These are phyloP conservation scores for Calliscelio sp. DNA, from an alignment of 2,888 invertebrate species.

Conservation along the genomic window DNA sequence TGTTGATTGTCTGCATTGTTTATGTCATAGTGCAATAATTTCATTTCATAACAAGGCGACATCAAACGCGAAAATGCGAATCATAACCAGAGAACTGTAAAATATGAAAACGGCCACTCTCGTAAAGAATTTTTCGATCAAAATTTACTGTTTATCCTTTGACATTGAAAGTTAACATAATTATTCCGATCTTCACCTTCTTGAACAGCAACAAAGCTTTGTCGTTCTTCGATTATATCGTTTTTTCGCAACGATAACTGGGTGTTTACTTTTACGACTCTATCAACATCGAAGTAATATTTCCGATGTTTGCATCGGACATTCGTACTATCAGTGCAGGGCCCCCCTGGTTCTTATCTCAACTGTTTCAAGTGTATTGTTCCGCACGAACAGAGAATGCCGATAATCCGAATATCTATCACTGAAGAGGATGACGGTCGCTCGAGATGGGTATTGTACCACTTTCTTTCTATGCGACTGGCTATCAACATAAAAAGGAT, in stretches of 20 bases:
- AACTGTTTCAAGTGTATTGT: slow-evolving; percentile 54
- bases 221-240: no score
- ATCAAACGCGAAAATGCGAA: no score
- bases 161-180: no score
- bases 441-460: slow-evolving; percentile 36
- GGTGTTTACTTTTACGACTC: not conserved
- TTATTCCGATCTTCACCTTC: no score
- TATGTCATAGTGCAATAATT: no score
- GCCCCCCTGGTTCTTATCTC: slow-evolving; percentile 37
- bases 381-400: slow-evolving; percentile 57
- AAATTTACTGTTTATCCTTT: no score
- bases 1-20: slow-evolving; percentile 7
- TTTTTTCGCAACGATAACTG: no score
- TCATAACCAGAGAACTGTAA: no score
- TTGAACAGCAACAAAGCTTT: no score
- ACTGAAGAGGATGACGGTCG: slow-evolving; percentile 30
- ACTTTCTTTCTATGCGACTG: slow-evolving; percentile 43
- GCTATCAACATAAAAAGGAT: slow-evolving; percentile 29
- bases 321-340: slow-evolving; percentile 26
- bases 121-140: no score
- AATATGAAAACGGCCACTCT: no score
- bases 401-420: slow-evolving; percentile 63
- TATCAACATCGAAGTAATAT: slow-evolving; percentile 10
- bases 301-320: slow-evolving; percentile 39
- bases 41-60: no score